These are phyloP conservation scores for Notarius lentiginosus DNA, from an alignment of 2,113 vertebrate genomes.

Conservation along the genomic window DNA sequence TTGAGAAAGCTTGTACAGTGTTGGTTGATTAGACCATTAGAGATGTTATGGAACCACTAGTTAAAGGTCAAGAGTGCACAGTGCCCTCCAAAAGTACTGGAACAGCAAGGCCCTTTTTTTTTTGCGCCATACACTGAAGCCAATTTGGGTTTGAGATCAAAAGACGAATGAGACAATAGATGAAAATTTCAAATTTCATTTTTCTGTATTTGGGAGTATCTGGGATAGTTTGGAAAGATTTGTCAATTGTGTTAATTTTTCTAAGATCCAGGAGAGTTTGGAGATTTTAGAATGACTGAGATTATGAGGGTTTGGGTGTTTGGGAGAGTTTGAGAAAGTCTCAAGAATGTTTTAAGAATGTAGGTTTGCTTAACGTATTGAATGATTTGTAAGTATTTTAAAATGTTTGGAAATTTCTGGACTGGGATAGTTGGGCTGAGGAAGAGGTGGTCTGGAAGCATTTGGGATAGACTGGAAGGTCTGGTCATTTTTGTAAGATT, in stretches of 20 bases:
- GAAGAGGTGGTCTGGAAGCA: too few species aligned
- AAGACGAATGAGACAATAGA: background rate
- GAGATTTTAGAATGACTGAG: too few species aligned
- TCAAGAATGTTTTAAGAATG: background rate
- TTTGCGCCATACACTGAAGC: too few species aligned
- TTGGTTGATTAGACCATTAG: background rate
- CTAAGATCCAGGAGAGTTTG: too few species aligned
- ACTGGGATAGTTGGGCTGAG: background rate
- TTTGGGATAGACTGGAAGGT: too few species aligned
- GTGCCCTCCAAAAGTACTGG: background rate
- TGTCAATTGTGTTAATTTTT: too few species aligned
- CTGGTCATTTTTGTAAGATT: too few species aligned
- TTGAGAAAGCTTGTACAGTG: background rate
- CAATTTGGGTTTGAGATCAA: background rate
- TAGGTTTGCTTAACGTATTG: too few species aligned
- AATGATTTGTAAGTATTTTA: too few species aligned
- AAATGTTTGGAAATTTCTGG: background rate
- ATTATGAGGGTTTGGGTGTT: too few species aligned
- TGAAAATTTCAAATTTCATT: background rate
- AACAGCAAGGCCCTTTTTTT: background rate
- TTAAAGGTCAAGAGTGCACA: background rate
- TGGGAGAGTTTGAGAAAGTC: too few species aligned
- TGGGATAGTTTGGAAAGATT: background rate
- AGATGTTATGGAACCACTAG: background rate
- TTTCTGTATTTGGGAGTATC: background rate